A percentile compares a stretch with the other conserved stretches of the same genome.
Evolutionary conservation across 2,888 invertebrate genomes (phyloP).

Genomic region (Drosophila subquinaria): DNA sequence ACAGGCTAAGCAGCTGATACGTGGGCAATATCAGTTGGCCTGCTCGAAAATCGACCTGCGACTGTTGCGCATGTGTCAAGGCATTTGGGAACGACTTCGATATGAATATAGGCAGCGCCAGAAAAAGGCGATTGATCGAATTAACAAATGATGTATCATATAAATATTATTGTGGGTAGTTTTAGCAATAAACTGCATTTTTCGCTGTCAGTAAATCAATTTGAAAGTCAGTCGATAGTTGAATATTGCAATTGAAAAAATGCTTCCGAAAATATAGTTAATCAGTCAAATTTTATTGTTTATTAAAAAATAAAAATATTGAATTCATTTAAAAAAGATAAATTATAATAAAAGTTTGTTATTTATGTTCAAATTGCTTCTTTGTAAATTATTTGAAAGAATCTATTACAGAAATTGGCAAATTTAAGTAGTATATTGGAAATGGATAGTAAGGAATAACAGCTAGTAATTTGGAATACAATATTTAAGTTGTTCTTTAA

Average conservation of each 20-base stretch:
- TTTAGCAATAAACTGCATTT: background rate
- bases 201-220: background rate
- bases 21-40: slow-evolving; percentile 86
- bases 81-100: slow-evolving; percentile 93
- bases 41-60: slow-evolving; percentile 87
- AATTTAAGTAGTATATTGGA: too few species aligned
- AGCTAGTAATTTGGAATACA: too few species aligned
- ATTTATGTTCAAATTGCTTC: too few species aligned
- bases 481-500: too few species aligned
- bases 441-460: too few species aligned
- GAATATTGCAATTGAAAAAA: background rate
- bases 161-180: background rate
- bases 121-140: background rate
- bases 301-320: background rate
- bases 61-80: slow-evolving; percentile 92
- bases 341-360: too few species aligned
- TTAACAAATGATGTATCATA: background rate
- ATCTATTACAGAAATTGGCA: too few species aligned
- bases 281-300: background rate
- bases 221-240: too few species aligned
- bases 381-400: too few species aligned
- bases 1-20: slow-evolving; percentile 88
- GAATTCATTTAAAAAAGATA: background rate
- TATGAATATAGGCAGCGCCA: slow-evolving; percentile 75
- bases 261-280: background rate